Evolutionary conservation across 2,888 invertebrate genomes (phyloP).

Genomic region (Noctua janthe): DNA sequence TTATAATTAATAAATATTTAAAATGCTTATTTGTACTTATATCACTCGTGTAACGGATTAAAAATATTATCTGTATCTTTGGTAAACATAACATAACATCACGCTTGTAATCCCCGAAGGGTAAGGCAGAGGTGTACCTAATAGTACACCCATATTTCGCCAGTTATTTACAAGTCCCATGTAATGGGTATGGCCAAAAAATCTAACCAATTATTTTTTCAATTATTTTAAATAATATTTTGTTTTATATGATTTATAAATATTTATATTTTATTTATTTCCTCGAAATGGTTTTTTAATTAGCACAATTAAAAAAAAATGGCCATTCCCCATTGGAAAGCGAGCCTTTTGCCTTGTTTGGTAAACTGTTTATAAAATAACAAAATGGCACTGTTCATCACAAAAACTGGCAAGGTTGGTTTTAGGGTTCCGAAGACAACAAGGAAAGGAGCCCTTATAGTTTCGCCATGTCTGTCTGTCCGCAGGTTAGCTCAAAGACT

Average conservation of each 20-base stretch:
- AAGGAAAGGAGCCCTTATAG: too few species aligned
- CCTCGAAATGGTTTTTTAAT: too few species aligned
- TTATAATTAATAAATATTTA: neutral
- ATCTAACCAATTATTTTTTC: too few species aligned
- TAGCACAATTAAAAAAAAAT: too few species aligned
- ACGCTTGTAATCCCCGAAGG: neutral
- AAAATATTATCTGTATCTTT: conserved; percentile 10
- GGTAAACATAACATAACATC: neutral
- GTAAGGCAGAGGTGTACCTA: neutral
- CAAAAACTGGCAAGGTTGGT: neutral
- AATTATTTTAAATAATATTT: too few species aligned
- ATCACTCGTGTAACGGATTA: neutral
- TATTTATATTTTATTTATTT: too few species aligned
- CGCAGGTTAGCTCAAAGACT: too few species aligned
- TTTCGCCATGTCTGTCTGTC: too few species aligned
- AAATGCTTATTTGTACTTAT: conserved; percentile 27
- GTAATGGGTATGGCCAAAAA: too few species aligned
- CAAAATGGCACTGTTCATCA: conserved; percentile 33
- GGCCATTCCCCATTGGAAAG: neutral
- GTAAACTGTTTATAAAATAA: neutral
- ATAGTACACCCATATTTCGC: neutral
- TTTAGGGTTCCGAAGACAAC: too few species aligned
- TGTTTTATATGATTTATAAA: too few species aligned
- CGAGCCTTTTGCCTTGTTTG: neutral
- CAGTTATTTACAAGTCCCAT: neutral